Conservation (phyloP, 2,888 invertebrate species). For the Lordiphosa fenestrarum region DNA sequence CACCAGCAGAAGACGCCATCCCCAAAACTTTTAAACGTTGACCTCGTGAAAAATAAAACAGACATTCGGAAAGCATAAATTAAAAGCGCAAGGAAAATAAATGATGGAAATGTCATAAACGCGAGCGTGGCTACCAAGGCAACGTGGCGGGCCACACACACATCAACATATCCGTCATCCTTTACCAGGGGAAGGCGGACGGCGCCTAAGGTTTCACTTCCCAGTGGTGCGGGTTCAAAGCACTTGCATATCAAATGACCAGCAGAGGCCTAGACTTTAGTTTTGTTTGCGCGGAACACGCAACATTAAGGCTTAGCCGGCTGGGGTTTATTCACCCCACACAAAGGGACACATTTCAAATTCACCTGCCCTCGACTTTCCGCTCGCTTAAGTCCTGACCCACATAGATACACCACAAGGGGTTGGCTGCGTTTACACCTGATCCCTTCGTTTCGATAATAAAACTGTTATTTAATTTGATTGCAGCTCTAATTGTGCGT, state of each 20-base stretch:
- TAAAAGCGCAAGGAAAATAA: slow-evolving; percentile 56
- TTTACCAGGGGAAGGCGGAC: slow-evolving; percentile 9
- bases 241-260: slow-evolving; percentile 64
- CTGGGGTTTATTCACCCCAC: slow-evolving; percentile 69
- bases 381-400: slow-evolving; percentile 69
- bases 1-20: slow-evolving; percentile 31
- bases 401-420: slow-evolving; percentile 37
- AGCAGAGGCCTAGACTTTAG: slow-evolving; percentile 13
- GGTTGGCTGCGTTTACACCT: slow-evolving; percentile 52
- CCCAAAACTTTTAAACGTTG: slow-evolving; percentile 51
- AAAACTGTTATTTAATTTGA: slow-evolving; percentile 54
- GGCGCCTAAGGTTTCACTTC: slow-evolving; percentile 32
- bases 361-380: slow-evolving; percentile 55
- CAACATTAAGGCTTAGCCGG: slow-evolving; percentile 65
- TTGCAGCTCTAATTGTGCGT: slow-evolving; percentile 90
- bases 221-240: slow-evolving; percentile 47
- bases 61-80: slow-evolving; percentile 56
- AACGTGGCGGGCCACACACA: slow-evolving; percentile 21
- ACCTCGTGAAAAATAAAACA: slow-evolving; percentile 53
- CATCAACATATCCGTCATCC: slow-evolving; percentile 7
- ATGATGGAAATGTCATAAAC: slow-evolving; percentile 62
- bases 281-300: slow-evolving; percentile 60
- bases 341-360: slow-evolving; percentile 23
- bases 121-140: slow-evolving; percentile 32
- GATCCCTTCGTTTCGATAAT: slow-evolving; percentile 25